Percentiles rank a stretch among this genome's conserved stretches.
Conservation (phyloP, 2,113 vertebrate species). For the Pelmatolapia mariae region DNA sequence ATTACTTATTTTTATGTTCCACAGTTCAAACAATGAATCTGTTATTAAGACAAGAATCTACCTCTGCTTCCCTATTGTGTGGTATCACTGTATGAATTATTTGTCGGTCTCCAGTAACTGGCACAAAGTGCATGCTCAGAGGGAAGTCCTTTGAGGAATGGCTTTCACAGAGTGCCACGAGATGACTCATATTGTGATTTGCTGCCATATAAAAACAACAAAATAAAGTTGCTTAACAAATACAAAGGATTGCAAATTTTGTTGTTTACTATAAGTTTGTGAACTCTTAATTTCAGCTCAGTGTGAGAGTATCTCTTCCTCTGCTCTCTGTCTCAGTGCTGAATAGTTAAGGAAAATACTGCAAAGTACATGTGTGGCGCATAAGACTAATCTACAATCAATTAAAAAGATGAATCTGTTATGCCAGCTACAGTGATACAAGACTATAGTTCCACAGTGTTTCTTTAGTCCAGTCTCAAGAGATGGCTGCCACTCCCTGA, state of each 20-base stretch:
- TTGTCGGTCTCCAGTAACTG: not conserved
- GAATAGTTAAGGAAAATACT: not conserved
- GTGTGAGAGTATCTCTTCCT: not conserved
- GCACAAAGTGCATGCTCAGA: not conserved
- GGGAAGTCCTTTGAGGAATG: not conserved
- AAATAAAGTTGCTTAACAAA: not conserved
- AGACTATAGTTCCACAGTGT: not conserved
- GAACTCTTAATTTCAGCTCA: not conserved
- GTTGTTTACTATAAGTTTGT: not conserved
- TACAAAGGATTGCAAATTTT: not conserved
- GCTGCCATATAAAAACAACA: not conserved
- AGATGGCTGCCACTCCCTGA: not conserved
- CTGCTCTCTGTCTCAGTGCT: not conserved
- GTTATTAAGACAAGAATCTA: not conserved
- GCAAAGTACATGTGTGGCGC: not conserved
- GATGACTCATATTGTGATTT: not conserved
- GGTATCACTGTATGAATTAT: not conserved
- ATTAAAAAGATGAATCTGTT: not conserved
- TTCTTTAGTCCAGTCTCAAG: not conserved
- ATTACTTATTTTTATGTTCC: not conserved
- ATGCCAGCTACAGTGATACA: not conserved
- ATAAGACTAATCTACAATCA: not conserved
- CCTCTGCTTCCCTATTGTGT: not conserved
- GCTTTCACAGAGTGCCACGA: not conserved
- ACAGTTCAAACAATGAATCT: not conserved